These are phyloP conservation scores for Phrynocephalus guinanensis DNA, from an alignment of 2,797 vertebrate species.

Conservation along the genomic window DNA sequence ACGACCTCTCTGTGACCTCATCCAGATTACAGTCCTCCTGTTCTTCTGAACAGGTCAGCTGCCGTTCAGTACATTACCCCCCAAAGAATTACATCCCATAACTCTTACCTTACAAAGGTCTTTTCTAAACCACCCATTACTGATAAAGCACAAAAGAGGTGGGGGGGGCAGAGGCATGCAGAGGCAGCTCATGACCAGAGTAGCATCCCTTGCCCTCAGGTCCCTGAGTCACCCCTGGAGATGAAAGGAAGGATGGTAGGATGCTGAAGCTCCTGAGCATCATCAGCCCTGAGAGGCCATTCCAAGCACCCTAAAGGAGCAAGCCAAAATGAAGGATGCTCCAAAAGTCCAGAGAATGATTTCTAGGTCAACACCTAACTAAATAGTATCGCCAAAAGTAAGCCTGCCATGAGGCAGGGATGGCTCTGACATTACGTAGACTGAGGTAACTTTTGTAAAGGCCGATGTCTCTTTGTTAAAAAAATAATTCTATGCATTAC, in stretches of 20 bases:
- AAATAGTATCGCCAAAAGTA: background rate
- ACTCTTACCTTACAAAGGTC: background rate
- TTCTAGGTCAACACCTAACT: background rate
- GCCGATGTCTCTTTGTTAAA: background rate
- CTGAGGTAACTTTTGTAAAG: background rate
- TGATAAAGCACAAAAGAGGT: background rate
- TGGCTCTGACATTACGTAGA: background rate
- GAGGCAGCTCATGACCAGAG: no score
- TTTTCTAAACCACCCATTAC: background rate
- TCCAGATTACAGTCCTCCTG: background rate
- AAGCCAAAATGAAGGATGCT: background rate
- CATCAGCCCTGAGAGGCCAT: background rate
- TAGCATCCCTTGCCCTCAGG: no score
- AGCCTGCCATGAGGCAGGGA: background rate
- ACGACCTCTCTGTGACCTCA: background rate
- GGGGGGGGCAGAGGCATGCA: background rate
- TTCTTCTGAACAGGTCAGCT: no score
- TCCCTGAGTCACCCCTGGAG: no score
- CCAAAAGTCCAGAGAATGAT: background rate
- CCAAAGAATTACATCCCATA: background rate
- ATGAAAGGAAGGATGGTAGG: background rate
- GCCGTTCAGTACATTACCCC: no score
- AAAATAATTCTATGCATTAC: background rate
- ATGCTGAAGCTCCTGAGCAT: background rate
- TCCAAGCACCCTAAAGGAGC: background rate